Percentiles rank a stretch among this genome's conserved stretches.
These are phyloP conservation scores for Andrena camellia DNA, from an alignment of 2,888 invertebrate species.

Conservation along the genomic window DNA sequence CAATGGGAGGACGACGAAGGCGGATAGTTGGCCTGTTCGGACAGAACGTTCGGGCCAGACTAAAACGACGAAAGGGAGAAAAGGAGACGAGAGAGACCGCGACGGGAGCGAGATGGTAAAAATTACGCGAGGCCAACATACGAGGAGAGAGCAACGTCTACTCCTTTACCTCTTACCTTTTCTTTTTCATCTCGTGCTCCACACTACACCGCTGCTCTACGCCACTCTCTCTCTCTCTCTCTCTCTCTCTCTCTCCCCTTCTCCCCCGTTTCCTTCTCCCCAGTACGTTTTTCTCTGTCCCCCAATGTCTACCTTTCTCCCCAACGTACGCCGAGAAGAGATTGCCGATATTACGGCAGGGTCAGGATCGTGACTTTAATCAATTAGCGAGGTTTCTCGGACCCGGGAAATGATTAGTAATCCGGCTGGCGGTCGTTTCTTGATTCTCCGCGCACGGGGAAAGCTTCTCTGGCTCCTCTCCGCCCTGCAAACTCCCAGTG, in stretches of 20 bases:
- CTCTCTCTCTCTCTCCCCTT: slow-evolving; percentile 1
- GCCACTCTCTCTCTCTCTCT: slow-evolving; percentile 8
- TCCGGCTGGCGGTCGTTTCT: slow-evolving; percentile 74
- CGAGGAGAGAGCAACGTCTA: slow-evolving; percentile 24
- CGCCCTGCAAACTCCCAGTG: not conserved
- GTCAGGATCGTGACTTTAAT: slow-evolving; percentile 84
- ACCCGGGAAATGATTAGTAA: slow-evolving; percentile 84
- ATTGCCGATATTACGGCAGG: slow-evolving; percentile 82
- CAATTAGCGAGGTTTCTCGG: slow-evolving; percentile 84
- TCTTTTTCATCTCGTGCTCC: slow-evolving; percentile 16
- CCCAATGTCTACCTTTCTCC: slow-evolving; percentile 49
- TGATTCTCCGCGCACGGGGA: slow-evolving; percentile 41
- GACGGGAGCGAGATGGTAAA: slow-evolving; percentile 59
- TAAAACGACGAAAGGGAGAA: slow-evolving; percentile 63
- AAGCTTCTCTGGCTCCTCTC: slow-evolving; percentile 42
- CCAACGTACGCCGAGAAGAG: slow-evolving; percentile 71
- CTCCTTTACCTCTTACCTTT: slow-evolving; percentile 35
- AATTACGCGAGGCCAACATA: slow-evolving; percentile 60
- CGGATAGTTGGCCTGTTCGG: slow-evolving; percentile 33
- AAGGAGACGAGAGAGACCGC: slow-evolving; percentile 48
- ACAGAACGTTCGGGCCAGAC: slow-evolving; percentile 51
- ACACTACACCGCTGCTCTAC: not conserved
- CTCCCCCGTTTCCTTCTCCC: not conserved
- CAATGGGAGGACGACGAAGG: slow-evolving; percentile 67
- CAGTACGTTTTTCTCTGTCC: slow-evolving; percentile 35